Base-by-base conservation (phyloP, 2,888 invertebrate genomes). In the Pinctada fucata region DNA sequence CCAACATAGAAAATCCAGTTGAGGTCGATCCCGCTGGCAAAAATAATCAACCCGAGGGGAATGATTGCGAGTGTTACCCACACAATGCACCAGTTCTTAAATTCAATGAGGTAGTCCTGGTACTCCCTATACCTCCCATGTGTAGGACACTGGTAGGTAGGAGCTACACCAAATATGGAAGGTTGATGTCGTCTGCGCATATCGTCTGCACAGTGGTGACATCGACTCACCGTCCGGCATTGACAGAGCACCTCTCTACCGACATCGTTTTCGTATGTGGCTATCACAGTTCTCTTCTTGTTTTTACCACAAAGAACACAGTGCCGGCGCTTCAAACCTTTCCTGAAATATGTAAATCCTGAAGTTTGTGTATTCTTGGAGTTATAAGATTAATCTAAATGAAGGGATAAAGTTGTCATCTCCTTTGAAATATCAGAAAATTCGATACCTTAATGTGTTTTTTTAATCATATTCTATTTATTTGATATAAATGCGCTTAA, bases 1-100 rank as follows among this genome's bases (percentile, higher is more conserved):
- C 91, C 91, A 8, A 90, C 89, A 79, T 90, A 89, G 85, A 91
- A 92, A 70, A 91, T 89, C 91, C 91, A 92, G 82, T 90, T 90
- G 10, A 92, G 85, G 79, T 91, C 89, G 48, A 92, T 89, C 6
- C 90, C 89, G 3, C 89, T 86, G 73, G 87, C 87, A 81, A 91
- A 90, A 68, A 91, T 85, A 3, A 90, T 82, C 63, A 92, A 84
- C 2, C 90, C 90, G 3, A 91, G 85, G 0, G 91, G 91, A n/a
- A 92, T 88, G 64, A 91, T 90, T 13, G 86, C 84, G 13, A 91
- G 84, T 1, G 90, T 91, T 5, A 90, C 89, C 86, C 88, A 86
- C 31, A 92, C 88, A 66, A 92, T 91, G 73, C 90, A 89, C 90
- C 91, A 91, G 82, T 91, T 91, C 83, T 91, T 91, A 75, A 90